Conservation (phyloP, 1,140 invertebrate species). For the Wasmannia auropunctata region DNA sequence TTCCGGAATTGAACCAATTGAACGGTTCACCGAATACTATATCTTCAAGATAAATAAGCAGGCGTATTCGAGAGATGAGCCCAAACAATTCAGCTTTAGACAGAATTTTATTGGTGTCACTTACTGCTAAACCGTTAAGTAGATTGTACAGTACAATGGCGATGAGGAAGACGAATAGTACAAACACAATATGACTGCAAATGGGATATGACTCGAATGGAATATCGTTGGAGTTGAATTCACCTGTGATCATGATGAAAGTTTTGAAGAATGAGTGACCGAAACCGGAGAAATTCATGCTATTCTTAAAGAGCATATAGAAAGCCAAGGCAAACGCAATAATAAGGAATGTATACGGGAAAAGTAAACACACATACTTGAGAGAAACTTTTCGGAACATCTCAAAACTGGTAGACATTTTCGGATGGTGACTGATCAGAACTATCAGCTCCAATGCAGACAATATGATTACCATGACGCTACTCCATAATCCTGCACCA, state of each 20-base stretch:
- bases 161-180: constrained; percentile 92
- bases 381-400: constrained; percentile 91
- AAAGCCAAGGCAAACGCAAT: constrained; percentile 93
- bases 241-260: neutral
- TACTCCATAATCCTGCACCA: constrained; percentile 82
- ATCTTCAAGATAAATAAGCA: constrained; percentile 91
- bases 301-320: constrained; percentile 89
- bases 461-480: constrained; percentile 89
- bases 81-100: constrained; percentile 91
- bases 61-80: constrained; percentile 88
- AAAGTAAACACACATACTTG: constrained; percentile 92
- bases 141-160: constrained; percentile 93
- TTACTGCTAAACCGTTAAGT: constrained; percentile 92
- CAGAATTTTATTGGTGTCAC: constrained; percentile 91
- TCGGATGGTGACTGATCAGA: constrained; percentile 91
- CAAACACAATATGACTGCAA: constrained; percentile 90
- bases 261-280: neutral
- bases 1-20: constrained; percentile 54
- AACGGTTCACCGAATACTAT: constrained; percentile 87
- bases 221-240: constrained; percentile 88
- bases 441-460: constrained; percentile 91
- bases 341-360: constrained; percentile 92
- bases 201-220: constrained; percentile 89
- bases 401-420: constrained; percentile 90
- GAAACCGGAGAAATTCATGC: neutral